A percentile compares a stretch with the other conserved stretches of the same genome.
phyloP scores from a whole-genome alignment of 2,113 vertebrate genomes.

The Sakesphorus luctuosus region DNA sequence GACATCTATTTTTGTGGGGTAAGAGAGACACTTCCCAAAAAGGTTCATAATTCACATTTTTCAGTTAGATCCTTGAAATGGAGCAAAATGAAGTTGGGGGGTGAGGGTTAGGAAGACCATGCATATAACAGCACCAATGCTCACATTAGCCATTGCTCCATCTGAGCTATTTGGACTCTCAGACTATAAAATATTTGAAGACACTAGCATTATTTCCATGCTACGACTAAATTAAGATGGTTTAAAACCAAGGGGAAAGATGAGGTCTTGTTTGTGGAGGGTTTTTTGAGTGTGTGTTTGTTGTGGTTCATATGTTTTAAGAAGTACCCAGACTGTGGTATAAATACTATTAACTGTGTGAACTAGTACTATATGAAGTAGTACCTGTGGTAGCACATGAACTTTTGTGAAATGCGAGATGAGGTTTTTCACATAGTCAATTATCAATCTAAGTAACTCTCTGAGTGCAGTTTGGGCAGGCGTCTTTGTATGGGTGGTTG shows the following conservation, averaged over 20 bases:
- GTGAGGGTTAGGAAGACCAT: background rate
- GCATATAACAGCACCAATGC: background rate
- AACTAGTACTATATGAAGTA: background rate
- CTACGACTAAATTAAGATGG: background rate
- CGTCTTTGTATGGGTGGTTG: background rate
- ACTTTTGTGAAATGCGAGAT: background rate
- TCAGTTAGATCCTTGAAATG: background rate
- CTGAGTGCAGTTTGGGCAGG: rapidly evolving
- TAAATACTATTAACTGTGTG: background rate
- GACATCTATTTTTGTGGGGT: background rate
- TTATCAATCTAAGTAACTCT: background rate
- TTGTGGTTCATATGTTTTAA: background rate
- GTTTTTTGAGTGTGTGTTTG: background rate
- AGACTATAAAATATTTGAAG: background rate
- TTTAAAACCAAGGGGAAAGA: background rate
- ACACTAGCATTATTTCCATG: background rate
- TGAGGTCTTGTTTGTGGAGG: background rate
- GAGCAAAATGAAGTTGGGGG: background rate
- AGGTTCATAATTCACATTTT: background rate
- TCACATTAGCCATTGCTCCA: background rate
- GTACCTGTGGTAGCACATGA: background rate
- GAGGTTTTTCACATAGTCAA: background rate
- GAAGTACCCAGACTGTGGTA: background rate
- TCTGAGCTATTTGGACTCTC: background rate
- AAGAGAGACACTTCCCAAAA: background rate